Evolutionary conservation across 2,888 invertebrate genomes (phyloP).

Genomic region (Limnephilus rhombicus): DNA sequence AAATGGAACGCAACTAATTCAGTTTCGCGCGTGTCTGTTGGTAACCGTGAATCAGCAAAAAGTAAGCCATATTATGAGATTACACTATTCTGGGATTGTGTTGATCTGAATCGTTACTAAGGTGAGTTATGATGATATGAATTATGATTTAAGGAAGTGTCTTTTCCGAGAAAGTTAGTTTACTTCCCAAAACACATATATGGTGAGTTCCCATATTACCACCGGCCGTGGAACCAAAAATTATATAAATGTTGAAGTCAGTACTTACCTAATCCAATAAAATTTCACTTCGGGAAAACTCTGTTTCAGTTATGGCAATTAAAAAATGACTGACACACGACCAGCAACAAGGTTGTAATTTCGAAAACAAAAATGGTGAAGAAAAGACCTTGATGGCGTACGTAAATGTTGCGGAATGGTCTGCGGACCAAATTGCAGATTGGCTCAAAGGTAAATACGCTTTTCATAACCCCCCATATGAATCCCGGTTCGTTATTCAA

Average conservation of each 20-base stretch:
- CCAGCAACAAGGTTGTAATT: slow-evolving; percentile 53
- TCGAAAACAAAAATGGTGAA: slow-evolving; percentile 58
- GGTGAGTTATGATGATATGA: too few species aligned
- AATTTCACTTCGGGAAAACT: background rate
- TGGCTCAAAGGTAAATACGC: slow-evolving; percentile 88
- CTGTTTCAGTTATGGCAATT: slow-evolving; percentile 17
- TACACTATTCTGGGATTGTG: too few species aligned
- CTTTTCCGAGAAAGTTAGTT: too few species aligned
- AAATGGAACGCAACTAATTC: too few species aligned
- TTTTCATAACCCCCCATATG: background rate
- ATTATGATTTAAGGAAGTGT: too few species aligned
- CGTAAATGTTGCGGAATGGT: slow-evolving; percentile 93
- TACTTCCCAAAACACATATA: too few species aligned
- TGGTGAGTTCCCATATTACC: too few species aligned
- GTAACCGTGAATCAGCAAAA: too few species aligned
- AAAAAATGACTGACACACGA: slow-evolving; percentile 37
- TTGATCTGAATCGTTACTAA: too few species aligned
- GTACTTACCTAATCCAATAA: slow-evolving; percentile 9
- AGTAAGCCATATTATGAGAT: too few species aligned
- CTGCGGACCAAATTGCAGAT: slow-evolving; percentile 92
- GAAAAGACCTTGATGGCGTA: slow-evolving; percentile 80
- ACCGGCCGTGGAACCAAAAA: too few species aligned
- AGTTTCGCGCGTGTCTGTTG: too few species aligned
- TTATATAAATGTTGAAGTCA: background rate
- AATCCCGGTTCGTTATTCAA: background rate